A percentile compares a stretch with the other conserved stretches of the same genome.
Evolutionary conservation across 92 coral and sea anemone species (phyloP).

Genomic region (Parazoanthus atlanticus): DNA sequence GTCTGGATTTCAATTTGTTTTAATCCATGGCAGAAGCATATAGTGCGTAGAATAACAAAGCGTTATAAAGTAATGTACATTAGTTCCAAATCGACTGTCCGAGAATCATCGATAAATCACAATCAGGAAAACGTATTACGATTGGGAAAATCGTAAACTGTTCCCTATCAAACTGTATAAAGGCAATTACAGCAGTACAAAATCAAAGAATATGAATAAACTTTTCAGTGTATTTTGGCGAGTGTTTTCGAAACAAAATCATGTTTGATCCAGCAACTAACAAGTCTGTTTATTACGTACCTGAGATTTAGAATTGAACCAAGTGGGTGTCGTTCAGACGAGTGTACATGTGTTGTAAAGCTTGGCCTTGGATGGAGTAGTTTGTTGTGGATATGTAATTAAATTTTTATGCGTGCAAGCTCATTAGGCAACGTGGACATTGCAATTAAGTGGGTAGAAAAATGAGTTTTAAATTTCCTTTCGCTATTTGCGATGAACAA

Average conservation of each 20-base stretch:
- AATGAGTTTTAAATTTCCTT: neutral
- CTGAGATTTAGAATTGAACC: neutral
- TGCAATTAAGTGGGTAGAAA: neutral
- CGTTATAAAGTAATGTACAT: too few species aligned
- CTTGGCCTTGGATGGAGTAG: neutral
- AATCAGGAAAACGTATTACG: too few species aligned
- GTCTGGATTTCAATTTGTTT: too few species aligned
- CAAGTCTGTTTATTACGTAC: neutral
- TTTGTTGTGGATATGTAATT: neutral
- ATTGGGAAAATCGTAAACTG: too few species aligned
- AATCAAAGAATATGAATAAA: too few species aligned
- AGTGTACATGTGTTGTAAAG: neutral
- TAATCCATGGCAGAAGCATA: too few species aligned
- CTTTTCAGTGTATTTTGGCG: neutral
- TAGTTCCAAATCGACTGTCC: too few species aligned
- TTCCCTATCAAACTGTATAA: too few species aligned
- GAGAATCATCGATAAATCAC: too few species aligned
- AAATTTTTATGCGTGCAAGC: neutral
- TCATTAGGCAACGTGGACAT: neutral
- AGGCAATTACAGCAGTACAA: too few species aligned
- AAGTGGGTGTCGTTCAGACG: neutral
- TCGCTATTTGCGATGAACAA: neutral
- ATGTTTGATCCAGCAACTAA: neutral
- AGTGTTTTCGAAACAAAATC: neutral
- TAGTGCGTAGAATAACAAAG: too few species aligned